Evolutionary conservation across 2,797 vertebrate species (phyloP).

Genomic region (Sciurus vulgaris): DNA sequence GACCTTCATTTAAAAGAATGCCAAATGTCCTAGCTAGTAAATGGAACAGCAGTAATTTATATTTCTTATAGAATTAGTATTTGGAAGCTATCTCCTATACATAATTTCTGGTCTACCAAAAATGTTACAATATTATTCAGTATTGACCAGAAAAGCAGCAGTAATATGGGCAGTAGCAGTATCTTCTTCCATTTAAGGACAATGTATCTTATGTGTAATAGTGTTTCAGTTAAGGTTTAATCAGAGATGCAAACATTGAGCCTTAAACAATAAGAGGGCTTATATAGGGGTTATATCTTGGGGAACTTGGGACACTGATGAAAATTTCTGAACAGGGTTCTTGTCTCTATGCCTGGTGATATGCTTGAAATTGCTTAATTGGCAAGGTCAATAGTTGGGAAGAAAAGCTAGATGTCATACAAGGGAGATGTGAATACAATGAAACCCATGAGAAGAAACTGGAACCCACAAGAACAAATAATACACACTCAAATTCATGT

Average conservation of each 20-base stretch:
- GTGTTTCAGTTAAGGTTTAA: neutral
- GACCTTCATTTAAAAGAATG: constrained; percentile 81
- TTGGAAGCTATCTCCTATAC: constrained; percentile 45
- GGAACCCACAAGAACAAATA: neutral
- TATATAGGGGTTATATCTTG: constrained; percentile 27
- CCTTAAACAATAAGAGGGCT: neutral
- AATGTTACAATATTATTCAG: neutral
- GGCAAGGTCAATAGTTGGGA: neutral
- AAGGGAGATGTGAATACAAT: neutral
- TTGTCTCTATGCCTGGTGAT: neutral
- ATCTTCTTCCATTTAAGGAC: neutral
- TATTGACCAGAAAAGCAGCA: constrained; percentile 41
- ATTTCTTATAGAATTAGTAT: constrained; percentile 70
- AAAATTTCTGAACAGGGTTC: neutral
- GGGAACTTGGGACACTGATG: neutral
- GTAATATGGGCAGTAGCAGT: neutral
- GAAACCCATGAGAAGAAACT: neutral
- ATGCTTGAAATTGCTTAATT: constrained; percentile 5
- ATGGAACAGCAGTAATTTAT: constrained; percentile 66
- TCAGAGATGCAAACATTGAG: neutral
- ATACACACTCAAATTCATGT: neutral
- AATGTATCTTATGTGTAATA: neutral
- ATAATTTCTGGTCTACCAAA: constrained; percentile 43
- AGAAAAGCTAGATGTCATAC: neutral
- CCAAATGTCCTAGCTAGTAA: constrained; percentile 73